Evolutionary conservation across 2,888 invertebrate species (phyloP), one percentile per base, ranked within the genome.

Genomic region (Apocheima hispidaria): DNA sequence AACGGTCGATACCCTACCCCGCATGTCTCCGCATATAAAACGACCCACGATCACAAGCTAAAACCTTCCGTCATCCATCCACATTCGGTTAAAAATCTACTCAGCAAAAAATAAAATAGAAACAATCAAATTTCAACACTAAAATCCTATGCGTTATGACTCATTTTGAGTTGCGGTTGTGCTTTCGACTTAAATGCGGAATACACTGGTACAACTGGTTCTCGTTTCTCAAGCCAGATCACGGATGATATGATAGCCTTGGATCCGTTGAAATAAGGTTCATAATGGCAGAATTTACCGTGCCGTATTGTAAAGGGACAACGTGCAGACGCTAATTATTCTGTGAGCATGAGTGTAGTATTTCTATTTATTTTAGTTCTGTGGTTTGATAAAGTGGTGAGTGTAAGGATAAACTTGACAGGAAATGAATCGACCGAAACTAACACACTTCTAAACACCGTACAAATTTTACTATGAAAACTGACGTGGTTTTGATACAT

Each of bases 1-100:
- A 70, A 53, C 82, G 83, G 81, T 85, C 85, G 82, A 83, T 84
- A 82, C 72, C 79, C 74, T n/a, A n/a, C 56, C 63, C 60, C 59
- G 50, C 63, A 69, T 65, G 60, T 33, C 44, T 40, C 52, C 43
- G 62, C 63, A 56, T 64, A 58, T 68, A 56, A 36, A 26, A n/a
- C 9, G 16, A n/a, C 0, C 18, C 20, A 7, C 18, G n/a, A 50
- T 14, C 4, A 33, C 53, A 28, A 21, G 6, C 55, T 16, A 70
- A 67, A 66, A 59, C 12, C 51, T 30, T 46, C 66, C 54, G 30
- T 70, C 67, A 16, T 0, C 0, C 0, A 7, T 16, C 0, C 0
- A 0, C 12, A 14, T 52, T 53, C 41, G 49, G 58, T 53, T 48
- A 12, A 35, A 23, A 41, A 43, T 50, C 46, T 26, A 9, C 20